Evolutionary conservation across 2,113 vertebrate genomes (phyloP).

Genomic region (Tiliqua scincoides): DNA sequence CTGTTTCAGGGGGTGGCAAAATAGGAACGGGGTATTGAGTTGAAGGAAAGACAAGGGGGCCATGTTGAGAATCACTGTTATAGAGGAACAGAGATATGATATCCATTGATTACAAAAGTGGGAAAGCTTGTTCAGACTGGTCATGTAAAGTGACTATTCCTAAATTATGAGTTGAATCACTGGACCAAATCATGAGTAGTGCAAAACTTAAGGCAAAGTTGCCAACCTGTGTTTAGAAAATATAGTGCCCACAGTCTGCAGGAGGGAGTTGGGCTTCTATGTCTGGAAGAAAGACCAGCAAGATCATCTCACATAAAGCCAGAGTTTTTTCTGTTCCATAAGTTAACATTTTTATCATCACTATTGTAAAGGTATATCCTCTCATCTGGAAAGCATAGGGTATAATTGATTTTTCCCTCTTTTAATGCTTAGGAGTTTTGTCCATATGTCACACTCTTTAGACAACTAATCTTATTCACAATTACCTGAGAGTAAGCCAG

Average conservation of each 20-base stretch:
- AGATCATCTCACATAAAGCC: background rate
- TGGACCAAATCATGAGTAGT: background rate
- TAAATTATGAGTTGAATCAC: background rate
- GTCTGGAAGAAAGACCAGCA: background rate
- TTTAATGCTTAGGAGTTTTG: background rate
- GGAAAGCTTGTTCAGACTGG: background rate
- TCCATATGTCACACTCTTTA: background rate
- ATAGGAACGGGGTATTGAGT: too few species aligned
- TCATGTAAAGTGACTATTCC: background rate
- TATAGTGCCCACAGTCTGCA: background rate
- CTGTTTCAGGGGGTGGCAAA: background rate
- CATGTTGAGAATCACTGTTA: background rate
- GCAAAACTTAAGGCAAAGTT: background rate
- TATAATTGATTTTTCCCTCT: too few species aligned
- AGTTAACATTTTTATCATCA: background rate
- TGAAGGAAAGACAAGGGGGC: too few species aligned
- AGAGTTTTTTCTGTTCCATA: background rate
- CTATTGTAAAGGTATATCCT: background rate
- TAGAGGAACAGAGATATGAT: background rate
- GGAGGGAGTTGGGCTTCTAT: background rate
- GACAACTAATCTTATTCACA: too few species aligned
- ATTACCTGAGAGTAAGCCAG: too few species aligned
- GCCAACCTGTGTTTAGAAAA: background rate
- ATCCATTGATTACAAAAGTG: background rate
- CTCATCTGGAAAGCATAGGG: background rate